Conservation (phyloP, 1,140 invertebrate genomes). For the Ceratosolen fusciceps region DNA sequence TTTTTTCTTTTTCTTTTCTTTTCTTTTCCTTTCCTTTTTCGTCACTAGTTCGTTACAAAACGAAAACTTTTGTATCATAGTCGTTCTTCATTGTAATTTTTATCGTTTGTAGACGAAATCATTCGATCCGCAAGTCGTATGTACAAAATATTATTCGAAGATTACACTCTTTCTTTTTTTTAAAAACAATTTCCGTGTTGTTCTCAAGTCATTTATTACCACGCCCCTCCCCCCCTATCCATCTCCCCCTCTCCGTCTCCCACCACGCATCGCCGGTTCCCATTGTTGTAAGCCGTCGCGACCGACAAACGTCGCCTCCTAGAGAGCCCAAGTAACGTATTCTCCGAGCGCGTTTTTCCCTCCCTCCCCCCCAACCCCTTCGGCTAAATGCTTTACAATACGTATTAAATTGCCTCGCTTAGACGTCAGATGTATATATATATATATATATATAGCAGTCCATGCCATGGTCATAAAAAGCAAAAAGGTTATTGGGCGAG, state of each 20-base stretch:
- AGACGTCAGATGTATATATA: constrained; percentile 1
- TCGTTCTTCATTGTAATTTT: constrained; percentile 13
- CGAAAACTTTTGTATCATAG: constrained; percentile 10
- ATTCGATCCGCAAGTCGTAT: neutral
- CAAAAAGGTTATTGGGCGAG: neutral
- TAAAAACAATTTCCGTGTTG: neutral
- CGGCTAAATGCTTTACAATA: constrained; percentile 12
- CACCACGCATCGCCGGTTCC: no score
- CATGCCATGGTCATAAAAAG: constrained; percentile 31
- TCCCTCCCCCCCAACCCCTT: neutral
- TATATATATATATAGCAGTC: no score
- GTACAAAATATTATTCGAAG: constrained; percentile 14
- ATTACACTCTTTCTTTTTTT: constrained; percentile 3
- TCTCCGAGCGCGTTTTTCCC: neutral
- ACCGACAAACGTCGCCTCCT: no score
- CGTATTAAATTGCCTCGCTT: constrained; percentile 14
- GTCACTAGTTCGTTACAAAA: neutral
- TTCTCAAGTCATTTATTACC: no score
- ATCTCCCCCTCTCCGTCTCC: no score
- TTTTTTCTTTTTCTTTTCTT: no score
- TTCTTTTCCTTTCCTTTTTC: no score
- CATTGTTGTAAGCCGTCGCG: no score
- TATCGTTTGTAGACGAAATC: neutral
- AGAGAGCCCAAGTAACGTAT: no score
- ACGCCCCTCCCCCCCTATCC: no score